phyloP scores from a whole-genome alignment of 2,113 vertebrate species.

The Loxodonta africana region DNA sequence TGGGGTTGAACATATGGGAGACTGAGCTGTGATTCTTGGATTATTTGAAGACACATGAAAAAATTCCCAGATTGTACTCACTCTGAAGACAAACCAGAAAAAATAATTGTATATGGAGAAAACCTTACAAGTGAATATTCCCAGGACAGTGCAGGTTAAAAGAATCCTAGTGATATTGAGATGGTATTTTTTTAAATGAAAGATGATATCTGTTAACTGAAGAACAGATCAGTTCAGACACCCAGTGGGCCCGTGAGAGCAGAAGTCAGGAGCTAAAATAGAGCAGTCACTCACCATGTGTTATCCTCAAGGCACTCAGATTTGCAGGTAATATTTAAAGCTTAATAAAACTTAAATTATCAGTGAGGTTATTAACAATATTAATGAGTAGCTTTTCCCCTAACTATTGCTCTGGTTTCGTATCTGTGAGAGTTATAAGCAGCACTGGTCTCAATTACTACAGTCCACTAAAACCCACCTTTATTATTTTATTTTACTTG shows the following conservation, averaged over 20 bases:
- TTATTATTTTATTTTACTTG: background rate
- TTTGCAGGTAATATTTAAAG: constrained; percentile 1
- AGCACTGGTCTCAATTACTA: background rate
- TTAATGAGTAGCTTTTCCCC: background rate
- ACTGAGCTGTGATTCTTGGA: background rate
- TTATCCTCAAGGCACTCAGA: background rate
- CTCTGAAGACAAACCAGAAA: background rate
- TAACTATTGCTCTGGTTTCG: constrained; percentile 23
- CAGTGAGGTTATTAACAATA: constrained; percentile 14
- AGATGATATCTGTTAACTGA: constrained; percentile 45
- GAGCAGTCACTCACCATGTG: background rate
- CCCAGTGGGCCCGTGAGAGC: background rate
- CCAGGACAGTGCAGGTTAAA: constrained; percentile 5
- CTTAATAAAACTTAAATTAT: background rate
- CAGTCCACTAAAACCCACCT: background rate
- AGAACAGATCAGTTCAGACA: constrained; percentile 23
- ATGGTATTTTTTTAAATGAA: constrained; percentile 1
- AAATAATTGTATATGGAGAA: background rate
- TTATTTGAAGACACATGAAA: background rate
- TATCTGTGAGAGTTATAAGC: background rate
- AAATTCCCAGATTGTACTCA: background rate
- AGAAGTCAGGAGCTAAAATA: background rate
- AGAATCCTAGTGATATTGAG: background rate
- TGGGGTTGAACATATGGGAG: background rate
- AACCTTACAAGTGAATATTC: background rate